phyloP scores from a whole-genome alignment of 2,888 invertebrate genomes.

The Aethes cnicana region DNA sequence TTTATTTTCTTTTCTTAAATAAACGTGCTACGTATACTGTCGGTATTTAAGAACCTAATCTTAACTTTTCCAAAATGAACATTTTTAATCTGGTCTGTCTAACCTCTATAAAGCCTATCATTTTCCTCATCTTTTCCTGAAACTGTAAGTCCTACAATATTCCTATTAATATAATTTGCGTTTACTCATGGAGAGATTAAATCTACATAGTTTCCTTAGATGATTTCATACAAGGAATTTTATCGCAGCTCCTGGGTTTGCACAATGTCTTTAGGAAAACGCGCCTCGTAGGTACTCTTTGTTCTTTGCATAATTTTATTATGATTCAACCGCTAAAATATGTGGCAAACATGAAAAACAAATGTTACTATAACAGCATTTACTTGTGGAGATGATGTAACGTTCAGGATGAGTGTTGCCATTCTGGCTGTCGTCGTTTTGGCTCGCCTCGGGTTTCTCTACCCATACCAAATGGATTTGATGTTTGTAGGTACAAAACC shows the following conservation, averaged over 20 bases:
- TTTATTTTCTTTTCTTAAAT: too few species aligned
- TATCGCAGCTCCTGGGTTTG: slow-evolving; percentile 7
- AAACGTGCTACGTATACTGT: too few species aligned
- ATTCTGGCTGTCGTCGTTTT: slow-evolving; percentile 1
- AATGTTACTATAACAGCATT: slow-evolving; percentile 19
- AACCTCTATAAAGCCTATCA: too few species aligned
- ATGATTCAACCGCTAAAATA: slow-evolving; percentile 29
- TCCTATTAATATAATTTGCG: slow-evolving; percentile 34
- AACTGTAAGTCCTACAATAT: too few species aligned
- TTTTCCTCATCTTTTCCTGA: too few species aligned
- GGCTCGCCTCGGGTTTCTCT: background rate
- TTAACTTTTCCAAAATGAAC: too few species aligned
- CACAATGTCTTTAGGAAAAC: slow-evolving; percentile 2
- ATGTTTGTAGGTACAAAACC: background rate
- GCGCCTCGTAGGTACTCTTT: slow-evolving; percentile 6
- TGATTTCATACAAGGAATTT: slow-evolving; percentile 17
- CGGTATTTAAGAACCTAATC: too few species aligned
- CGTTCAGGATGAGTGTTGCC: slow-evolving; percentile 7
- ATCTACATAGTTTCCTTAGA: background rate
- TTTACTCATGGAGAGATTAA: background rate
- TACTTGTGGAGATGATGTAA: slow-evolving; percentile 26
- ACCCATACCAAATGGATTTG: too few species aligned
- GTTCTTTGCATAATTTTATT: slow-evolving; percentile 28
- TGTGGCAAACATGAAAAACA: slow-evolving; percentile 24
- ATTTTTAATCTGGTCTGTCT: too few species aligned